These are phyloP conservation scores for Papilio gigon DNA, from an alignment of 2,888 invertebrate species.

Conservation along the genomic window DNA sequence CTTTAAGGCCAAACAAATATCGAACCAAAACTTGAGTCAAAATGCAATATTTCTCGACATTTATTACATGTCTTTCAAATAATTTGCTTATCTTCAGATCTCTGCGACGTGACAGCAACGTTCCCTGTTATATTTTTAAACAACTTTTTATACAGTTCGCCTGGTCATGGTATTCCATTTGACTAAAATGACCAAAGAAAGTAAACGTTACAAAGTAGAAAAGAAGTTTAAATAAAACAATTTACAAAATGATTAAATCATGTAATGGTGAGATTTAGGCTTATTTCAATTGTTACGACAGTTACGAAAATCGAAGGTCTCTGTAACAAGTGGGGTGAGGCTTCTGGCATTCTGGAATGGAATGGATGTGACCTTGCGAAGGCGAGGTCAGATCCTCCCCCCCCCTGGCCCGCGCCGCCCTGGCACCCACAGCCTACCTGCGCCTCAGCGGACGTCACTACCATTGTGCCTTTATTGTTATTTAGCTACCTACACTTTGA, in stretches of 20 bases:
- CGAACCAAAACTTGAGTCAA: constrained; percentile 4
- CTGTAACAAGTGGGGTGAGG: constrained; percentile 50
- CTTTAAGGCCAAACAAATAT: not conserved
- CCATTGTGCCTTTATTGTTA: constrained; percentile 50
- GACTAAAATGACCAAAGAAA: not conserved
- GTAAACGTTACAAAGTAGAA: not conserved
- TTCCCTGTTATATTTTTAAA: too few species aligned
- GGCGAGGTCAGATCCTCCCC: constrained; percentile 68
- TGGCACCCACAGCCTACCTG: constrained; percentile 60
- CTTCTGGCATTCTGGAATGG: constrained; percentile 67
- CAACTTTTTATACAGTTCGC: too few species aligned
- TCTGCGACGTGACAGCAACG: too few species aligned
- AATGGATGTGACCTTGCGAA: constrained; percentile 76
- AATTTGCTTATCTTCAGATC: not conserved
- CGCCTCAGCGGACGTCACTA: constrained; percentile 67
- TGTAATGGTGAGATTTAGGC: not conserved
- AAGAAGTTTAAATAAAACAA: not conserved
- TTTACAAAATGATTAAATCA: not conserved
- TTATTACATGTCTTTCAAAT: not conserved
- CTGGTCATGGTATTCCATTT: too few species aligned
- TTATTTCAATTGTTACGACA: constrained; percentile 10
- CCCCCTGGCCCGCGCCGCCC: constrained; percentile 45
- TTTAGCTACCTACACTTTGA: constrained; percentile 48
- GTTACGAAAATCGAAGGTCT: constrained; percentile 32
- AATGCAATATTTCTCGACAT: not conserved